Evolutionary conservation across 2,113 vertebrate genomes (phyloP).

Genomic region (Mirounga angustirostris): DNA sequence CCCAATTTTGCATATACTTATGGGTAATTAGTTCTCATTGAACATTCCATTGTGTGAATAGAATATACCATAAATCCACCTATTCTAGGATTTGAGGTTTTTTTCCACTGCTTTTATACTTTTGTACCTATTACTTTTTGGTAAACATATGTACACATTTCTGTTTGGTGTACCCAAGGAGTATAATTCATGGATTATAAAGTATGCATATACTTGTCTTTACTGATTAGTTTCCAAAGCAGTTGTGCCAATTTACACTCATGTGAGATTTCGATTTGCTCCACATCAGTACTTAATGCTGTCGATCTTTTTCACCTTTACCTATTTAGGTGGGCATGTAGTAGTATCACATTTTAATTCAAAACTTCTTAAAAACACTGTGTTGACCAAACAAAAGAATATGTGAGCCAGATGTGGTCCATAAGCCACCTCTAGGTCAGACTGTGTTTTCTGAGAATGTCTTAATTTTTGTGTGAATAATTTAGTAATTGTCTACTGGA

Average conservation of each 20-base stretch:
- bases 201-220: neutral
- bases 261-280: neutral
- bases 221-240: constrained; percentile 11
- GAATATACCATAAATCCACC: neutral
- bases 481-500: neutral
- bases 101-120: neutral
- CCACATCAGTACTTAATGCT: neutral
- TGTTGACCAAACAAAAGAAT: neutral
- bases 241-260: neutral
- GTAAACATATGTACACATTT: neutral
- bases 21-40: neutral
- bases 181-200: neutral
- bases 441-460: constrained; percentile 1
- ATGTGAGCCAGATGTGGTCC: neutral
- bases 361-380: neutral
- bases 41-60: constrained; percentile 3
- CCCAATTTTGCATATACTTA: neutral
- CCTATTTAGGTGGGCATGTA: neutral
- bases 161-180: neutral
- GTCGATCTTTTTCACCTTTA: neutral
- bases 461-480: neutral
- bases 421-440: neutral
- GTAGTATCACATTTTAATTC: constrained; percentile 13
- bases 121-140: neutral
- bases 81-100: constrained; percentile 13